phyloP scores from a whole-genome alignment of 2,797 vertebrate genomes.

The Propithecus perrieri region DNA sequence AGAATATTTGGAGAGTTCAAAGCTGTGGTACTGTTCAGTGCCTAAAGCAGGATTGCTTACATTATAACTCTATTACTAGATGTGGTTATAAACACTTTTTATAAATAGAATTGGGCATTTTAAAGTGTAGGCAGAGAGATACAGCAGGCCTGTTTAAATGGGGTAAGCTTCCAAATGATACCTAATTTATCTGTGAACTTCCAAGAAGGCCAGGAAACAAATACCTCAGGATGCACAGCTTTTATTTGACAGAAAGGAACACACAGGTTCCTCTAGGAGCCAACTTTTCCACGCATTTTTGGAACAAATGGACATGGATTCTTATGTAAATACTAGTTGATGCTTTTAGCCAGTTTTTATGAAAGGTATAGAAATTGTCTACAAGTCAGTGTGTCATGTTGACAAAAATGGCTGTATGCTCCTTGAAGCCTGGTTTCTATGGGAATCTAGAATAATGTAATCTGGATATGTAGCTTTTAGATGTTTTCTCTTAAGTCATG shows the following conservation, averaged over 20 bases:
- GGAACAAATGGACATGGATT: not conserved
- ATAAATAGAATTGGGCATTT: not conserved
- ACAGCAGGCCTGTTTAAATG: not conserved
- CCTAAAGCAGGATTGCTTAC: not conserved
- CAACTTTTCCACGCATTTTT: not conserved
- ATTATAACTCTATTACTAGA: not conserved
- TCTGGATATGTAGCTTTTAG: not conserved
- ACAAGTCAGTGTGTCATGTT: not conserved
- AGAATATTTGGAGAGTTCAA: not conserved
- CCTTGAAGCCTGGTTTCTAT: not conserved
- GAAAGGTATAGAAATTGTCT: not conserved
- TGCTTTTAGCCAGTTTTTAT: not conserved
- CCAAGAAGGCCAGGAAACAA: not conserved
- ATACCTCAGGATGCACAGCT: not conserved
- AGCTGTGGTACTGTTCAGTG: not conserved
- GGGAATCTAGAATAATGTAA: not conserved
- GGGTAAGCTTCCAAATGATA: not conserved
- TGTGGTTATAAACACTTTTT: not conserved
- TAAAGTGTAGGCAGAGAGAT: not conserved
- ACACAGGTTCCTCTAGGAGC: not conserved
- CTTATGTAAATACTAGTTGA: not conserved
- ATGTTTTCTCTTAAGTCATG: not conserved
- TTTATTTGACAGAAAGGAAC: not conserved
- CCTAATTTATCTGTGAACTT: not conserved
- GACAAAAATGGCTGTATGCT: not conserved